These are phyloP conservation scores for Microplitis mediator DNA, from an alignment of 1,140 invertebrate genomes.

Conservation along the genomic window DNA sequence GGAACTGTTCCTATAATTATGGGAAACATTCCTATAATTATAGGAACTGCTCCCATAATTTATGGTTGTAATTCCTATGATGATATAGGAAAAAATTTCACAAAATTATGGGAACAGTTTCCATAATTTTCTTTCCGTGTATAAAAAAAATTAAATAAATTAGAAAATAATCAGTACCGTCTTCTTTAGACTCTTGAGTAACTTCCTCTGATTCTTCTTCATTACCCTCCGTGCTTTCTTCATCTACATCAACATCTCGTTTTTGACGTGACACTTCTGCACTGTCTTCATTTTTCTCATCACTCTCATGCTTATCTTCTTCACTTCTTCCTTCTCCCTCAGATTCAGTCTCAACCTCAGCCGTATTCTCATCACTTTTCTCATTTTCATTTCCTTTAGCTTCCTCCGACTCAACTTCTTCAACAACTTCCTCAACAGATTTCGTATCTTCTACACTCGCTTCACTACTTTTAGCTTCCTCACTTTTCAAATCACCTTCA, in stretches of 20 bases:
- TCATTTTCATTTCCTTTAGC: conserved; percentile 18
- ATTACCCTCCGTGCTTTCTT: conserved; percentile 20
- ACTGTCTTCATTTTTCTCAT: conserved; percentile 1
- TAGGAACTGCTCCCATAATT: no score
- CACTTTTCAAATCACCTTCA: neutral
- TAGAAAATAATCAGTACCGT: neutral
- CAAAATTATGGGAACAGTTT: no score
- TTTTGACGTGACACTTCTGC: neutral
- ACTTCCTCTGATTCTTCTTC: conserved; percentile 23
- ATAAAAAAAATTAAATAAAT: neutral
- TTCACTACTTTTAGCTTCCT: neutral
- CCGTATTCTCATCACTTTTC: conserved; percentile 9
- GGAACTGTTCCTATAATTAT: no score
- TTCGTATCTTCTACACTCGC: neutral
- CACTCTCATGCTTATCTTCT: conserved; percentile 14
- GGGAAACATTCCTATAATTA: no score
- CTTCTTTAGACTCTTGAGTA: conserved; percentile 22
- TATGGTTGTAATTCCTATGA: no score
- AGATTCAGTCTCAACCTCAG: neutral
- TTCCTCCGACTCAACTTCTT: neutral
- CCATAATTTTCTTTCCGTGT: no score
- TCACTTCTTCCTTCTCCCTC: conserved; percentile 15
- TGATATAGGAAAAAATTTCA: no score
- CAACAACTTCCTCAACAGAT: neutral
- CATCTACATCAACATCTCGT: neutral